phyloP scores from a whole-genome alignment of 2,888 invertebrate genomes.

The Cyrtodaria siliqua region DNA sequence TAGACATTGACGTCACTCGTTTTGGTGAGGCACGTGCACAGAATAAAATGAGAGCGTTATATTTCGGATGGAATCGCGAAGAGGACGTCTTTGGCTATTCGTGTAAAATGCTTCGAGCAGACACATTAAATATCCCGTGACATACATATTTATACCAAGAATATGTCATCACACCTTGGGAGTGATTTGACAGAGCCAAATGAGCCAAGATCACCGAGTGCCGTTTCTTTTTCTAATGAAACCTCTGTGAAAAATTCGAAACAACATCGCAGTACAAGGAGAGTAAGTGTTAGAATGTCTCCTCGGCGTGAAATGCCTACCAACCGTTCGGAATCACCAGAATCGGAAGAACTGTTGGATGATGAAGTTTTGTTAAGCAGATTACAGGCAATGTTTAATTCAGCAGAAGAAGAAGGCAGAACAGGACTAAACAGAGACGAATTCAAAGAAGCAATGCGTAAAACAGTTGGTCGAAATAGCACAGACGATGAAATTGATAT shows the following conservation, averaged over 20 bases:
- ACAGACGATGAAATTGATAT: slow-evolving; percentile 78
- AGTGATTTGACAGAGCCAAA: too few species aligned
- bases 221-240: slow-evolving; percentile 24
- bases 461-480: slow-evolving; percentile 72
- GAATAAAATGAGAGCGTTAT: too few species aligned
- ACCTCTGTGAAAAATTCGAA: slow-evolving; percentile 5
- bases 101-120: too few species aligned
- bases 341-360: slow-evolving; percentile 45
- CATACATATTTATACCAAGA: too few species aligned
- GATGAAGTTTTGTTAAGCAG: slow-evolving; percentile 52
- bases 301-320: not conserved
- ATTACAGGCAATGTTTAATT: slow-evolving; percentile 73
- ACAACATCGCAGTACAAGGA: too few species aligned
- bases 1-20: not conserved
- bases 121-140: too few species aligned
- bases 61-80: too few species aligned
- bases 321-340: slow-evolving; percentile 7
- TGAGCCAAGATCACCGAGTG: slow-evolving; percentile 11
- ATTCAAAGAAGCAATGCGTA: slow-evolving; percentile 78
- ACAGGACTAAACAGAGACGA: slow-evolving; percentile 77
- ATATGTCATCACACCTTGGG: too few species aligned
- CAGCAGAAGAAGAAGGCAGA: slow-evolving; percentile 73
- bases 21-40: not conserved
- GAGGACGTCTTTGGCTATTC: too few species aligned
- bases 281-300: not conserved